phyloP scores from a whole-genome alignment of 2,888 invertebrate genomes.

The Vesta saturnalis region DNA sequence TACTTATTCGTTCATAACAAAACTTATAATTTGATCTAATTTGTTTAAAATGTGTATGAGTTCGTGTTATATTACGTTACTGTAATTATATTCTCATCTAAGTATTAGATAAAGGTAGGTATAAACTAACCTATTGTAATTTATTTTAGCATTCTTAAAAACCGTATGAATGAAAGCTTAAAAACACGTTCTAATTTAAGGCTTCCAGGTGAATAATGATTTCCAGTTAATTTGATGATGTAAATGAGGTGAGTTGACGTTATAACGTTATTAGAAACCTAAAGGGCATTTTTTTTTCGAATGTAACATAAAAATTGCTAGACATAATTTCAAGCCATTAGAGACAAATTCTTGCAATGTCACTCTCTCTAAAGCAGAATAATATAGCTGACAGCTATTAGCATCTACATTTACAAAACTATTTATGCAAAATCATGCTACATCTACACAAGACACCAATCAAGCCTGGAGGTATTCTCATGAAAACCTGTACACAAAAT shows the following conservation, averaged over 20 bases:
- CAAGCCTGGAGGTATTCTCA: conserved; percentile 29
- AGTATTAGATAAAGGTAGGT: neutral
- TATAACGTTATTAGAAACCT: neutral
- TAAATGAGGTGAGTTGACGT: conserved; percentile 10
- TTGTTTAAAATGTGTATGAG: neutral
- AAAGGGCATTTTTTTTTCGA: conserved; percentile 18
- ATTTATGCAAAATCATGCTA: conserved; percentile 33
- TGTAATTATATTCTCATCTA: conserved; percentile 1
- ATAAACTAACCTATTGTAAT: neutral
- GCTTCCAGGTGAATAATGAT: conserved; percentile 13
- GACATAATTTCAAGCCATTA: conserved; percentile 26
- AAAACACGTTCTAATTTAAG: conserved; percentile 10
- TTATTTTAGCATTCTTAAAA: conserved; percentile 7
- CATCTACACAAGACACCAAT: conserved; percentile 21
- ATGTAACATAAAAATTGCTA: conserved; percentile 12
- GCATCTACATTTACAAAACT: conserved; percentile 19
- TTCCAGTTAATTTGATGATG: conserved; percentile 9
- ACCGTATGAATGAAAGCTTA: neutral
- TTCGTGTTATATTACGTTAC: neutral
- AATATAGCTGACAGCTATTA: conserved; percentile 33
- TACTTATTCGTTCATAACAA: no score
- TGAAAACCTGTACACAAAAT: conserved; percentile 26
- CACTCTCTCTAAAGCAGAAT: conserved; percentile 33
- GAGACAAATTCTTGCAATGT: conserved; percentile 39
- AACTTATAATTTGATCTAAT: no score